Conservation (phyloP, 1,140 invertebrate genomes). For the Drosophila tristis region DNA sequence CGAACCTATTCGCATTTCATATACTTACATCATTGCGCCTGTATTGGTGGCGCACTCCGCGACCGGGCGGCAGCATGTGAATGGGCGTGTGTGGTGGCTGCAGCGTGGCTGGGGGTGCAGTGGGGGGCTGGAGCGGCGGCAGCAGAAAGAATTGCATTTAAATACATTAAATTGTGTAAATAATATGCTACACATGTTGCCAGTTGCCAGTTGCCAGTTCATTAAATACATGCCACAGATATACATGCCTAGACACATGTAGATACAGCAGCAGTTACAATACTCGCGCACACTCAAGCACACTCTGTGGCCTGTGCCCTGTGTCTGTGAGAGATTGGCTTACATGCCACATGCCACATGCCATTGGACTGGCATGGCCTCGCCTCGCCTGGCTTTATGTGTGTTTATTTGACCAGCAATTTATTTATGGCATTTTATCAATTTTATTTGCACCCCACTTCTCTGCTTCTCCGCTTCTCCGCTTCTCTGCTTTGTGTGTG, state of each 20-base stretch:
- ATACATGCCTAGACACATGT: constrained; percentile 74
- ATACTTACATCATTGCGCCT: constrained; percentile 83
- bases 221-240: constrained; percentile 82
- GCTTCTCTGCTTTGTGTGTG: constrained; percentile 3
- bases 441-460: constrained; percentile 47
- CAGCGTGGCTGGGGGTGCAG: constrained; percentile 4
- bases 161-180: constrained; percentile 83
- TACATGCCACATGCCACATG: constrained; percentile 15
- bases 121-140: constrained; percentile 2
- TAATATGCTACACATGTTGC: constrained; percentile 83
- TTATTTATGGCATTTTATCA: constrained; percentile 77
- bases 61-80: constrained; percentile 7
- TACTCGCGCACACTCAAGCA: constrained; percentile 5
- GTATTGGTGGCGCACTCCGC: constrained; percentile 65
- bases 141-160: constrained; percentile 78
- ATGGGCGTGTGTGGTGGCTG: constrained; percentile 8
- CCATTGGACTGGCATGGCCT: not conserved
- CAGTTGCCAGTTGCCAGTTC: constrained; percentile 82
- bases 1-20: constrained; percentile 84
- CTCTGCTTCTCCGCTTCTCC: not conserved
- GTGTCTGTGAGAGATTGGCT: constrained; percentile 33
- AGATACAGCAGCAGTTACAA: constrained; percentile 41
- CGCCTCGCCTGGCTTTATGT: constrained; percentile 13
- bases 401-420: constrained; percentile 70
- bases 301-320: not conserved